Evolutionary conservation across 2,113 vertebrate genomes (phyloP).

Genomic region (Rissa tridactyla): DNA sequence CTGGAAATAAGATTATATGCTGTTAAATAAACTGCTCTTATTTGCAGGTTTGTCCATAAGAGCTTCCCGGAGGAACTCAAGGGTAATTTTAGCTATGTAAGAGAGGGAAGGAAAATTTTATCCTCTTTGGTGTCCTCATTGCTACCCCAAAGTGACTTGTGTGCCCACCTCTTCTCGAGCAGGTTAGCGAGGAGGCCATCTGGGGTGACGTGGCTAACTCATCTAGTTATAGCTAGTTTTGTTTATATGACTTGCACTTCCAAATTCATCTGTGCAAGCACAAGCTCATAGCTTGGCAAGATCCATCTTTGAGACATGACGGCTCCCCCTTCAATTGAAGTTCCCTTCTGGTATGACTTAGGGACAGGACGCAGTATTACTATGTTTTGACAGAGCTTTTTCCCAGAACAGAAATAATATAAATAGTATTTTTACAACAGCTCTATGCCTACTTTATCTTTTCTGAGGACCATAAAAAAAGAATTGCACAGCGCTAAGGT

Average conservation of each 20-base stretch:
- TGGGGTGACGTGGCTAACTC: neutral
- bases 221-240: neutral
- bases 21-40: conserved; percentile 22
- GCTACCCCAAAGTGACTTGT: neutral
- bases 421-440: neutral
- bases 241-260: neutral
- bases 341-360: neutral
- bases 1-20: neutral
- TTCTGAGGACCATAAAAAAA: neutral
- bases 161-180: neutral
- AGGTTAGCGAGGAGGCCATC: neutral
- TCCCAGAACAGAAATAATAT: neutral
- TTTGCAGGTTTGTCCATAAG: conserved; percentile 19
- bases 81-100: neutral
- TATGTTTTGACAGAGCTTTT: neutral
- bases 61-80: neutral
- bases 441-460: neutral
- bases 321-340: neutral
- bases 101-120: neutral
- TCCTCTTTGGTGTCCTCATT: neutral
- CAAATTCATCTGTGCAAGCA: neutral
- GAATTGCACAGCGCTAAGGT: neutral
- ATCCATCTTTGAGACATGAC: neutral
- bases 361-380: neutral
- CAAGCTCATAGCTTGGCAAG: neutral